Evolutionary conservation across 2,113 vertebrate species (phyloP).

Genomic region (Paracyprichromis sp.): DNA sequence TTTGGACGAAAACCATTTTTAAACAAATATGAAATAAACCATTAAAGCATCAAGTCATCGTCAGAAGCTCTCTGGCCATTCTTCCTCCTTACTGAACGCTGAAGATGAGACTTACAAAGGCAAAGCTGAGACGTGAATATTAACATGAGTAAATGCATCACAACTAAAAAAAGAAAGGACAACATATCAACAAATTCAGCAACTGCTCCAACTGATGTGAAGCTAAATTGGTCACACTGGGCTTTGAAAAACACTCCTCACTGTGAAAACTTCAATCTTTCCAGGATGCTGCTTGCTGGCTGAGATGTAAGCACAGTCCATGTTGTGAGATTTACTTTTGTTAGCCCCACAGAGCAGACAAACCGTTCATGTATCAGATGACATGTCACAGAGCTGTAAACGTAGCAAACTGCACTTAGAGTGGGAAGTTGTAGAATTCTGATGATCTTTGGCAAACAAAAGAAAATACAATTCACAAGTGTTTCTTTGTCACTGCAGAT

Average conservation of each 20-base stretch:
- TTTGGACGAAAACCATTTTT: rapidly evolving
- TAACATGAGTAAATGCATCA: background rate
- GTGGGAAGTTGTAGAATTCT: background rate
- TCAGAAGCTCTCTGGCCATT: background rate
- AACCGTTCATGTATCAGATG: background rate
- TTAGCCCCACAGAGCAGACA: background rate
- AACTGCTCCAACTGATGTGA: background rate
- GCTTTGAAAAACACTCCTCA: background rate
- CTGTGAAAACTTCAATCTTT: background rate
- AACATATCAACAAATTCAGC: background rate
- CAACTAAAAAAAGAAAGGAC: background rate
- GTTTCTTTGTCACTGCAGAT: background rate
- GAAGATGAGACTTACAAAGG: background rate
- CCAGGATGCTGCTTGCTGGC: background rate
- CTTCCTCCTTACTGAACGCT: background rate
- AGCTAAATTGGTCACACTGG: background rate
- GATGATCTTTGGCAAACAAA: background rate
- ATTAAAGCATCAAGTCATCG: background rate
- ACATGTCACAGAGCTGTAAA: background rate
- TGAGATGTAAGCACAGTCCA: background rate
- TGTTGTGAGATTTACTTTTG: background rate
- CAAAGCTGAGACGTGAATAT: background rate
- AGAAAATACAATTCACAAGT: background rate
- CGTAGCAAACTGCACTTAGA: background rate
- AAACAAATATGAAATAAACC: background rate